Evolutionary conservation across 1,140 invertebrate species (phyloP).

Genomic region (Octopus sinensis): DNA sequence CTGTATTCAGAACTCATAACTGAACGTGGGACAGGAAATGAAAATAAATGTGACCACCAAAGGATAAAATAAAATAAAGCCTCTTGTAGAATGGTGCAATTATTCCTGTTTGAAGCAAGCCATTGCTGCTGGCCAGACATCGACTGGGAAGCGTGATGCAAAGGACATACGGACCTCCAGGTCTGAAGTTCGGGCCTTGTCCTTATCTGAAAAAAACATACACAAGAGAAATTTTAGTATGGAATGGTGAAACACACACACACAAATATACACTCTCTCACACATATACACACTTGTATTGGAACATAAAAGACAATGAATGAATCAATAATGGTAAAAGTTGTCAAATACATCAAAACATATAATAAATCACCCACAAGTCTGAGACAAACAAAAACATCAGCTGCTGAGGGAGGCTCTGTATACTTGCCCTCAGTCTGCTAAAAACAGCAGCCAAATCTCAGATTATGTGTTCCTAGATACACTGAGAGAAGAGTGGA

Average conservation of each 20-base stretch:
- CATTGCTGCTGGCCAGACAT: slow-evolving; percentile 42
- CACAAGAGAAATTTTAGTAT: too few species aligned
- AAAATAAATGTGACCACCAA: background rate
- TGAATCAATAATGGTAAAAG: background rate
- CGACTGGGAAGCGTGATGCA: slow-evolving; percentile 38
- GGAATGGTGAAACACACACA: too few species aligned
- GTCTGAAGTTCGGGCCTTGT: slow-evolving; percentile 30
- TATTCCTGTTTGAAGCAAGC: slow-evolving; percentile 45
- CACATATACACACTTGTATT: background rate
- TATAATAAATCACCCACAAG: too few species aligned
- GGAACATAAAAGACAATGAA: background rate
- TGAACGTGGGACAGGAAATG: background rate
- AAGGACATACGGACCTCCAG: slow-evolving; percentile 36
- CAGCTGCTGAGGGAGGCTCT: too few species aligned
- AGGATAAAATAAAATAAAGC: background rate
- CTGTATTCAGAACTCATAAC: background rate
- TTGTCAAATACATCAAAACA: background rate
- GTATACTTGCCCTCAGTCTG: too few species aligned
- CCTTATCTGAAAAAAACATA: slow-evolving; percentile 35
- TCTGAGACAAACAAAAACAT: too few species aligned
- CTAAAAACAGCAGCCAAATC: too few species aligned
- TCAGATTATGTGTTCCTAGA: too few species aligned
- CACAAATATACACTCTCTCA: too few species aligned
- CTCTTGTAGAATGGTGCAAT: background rate
- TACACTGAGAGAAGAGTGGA: too few species aligned